Evolutionary conservation across 2,113 vertebrate species (phyloP).

Genomic region (Indri indri): DNA sequence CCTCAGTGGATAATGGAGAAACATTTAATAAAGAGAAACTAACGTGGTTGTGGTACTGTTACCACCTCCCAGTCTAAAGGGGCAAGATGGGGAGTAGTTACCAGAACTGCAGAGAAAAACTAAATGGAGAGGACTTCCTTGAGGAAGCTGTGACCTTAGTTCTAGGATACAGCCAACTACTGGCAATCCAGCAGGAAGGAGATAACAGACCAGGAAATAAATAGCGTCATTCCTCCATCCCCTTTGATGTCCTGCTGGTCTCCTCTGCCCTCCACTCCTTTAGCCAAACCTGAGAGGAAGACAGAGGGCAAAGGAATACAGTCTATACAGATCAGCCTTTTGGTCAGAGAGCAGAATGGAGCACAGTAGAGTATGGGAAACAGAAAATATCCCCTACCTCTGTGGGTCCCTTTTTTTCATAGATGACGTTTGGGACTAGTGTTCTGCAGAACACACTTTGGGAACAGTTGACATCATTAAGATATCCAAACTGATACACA

Average conservation of each 20-base stretch:
- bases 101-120: not conserved
- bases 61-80: not conserved
- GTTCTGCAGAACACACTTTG: not conserved
- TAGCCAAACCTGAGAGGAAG: not conserved
- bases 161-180: not conserved
- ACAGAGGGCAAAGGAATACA: not conserved
- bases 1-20: not conserved
- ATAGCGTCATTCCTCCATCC: not conserved
- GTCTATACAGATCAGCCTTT: not conserved
- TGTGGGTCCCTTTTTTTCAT: not conserved
- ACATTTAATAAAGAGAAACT: not conserved
- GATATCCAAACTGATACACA: not conserved
- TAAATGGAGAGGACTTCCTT: not conserved
- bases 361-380: not conserved
- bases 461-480: not conserved
- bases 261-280: not conserved
- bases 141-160: not conserved
- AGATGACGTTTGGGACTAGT: not conserved
- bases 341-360: not conserved
- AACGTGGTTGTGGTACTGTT: not conserved
- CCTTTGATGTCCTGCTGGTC: not conserved
- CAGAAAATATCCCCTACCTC: not conserved
- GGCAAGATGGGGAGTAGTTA: not conserved
- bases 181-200: not conserved
- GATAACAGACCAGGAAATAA: not conserved